Percentiles rank a stretch among this genome's conserved stretches.
Evolutionary conservation across 2,888 invertebrate species (phyloP).

Genomic region (Conchocele bisecta): DNA sequence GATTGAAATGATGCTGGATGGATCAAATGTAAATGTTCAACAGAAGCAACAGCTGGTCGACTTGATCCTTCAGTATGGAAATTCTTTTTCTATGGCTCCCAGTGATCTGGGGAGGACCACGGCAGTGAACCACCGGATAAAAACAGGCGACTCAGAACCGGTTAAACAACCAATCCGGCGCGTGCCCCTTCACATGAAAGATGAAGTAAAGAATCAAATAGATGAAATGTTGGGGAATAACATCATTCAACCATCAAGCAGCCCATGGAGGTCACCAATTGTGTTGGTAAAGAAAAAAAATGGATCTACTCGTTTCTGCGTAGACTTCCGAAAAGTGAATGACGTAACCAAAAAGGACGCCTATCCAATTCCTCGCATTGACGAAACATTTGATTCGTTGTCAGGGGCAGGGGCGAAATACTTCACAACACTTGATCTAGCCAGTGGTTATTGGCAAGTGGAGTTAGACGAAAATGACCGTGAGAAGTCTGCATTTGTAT

Average conservation of each 20-base stretch:
- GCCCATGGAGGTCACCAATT: not conserved
- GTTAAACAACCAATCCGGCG: slow-evolving; percentile 43
- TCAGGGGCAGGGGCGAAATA: slow-evolving; percentile 11
- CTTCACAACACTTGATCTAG: slow-evolving; percentile 2
- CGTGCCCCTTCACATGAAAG: slow-evolving; percentile 14
- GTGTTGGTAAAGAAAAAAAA: slow-evolving; percentile 10
- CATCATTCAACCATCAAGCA: not conserved
- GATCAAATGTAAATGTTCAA: no score
- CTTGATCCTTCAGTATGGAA: no score
- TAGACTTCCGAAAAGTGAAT: slow-evolving; percentile 1
- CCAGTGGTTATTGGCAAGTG: slow-evolving; percentile 12
- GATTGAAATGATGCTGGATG: no score
- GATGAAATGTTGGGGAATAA: slow-evolving; percentile 1
- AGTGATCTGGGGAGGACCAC: slow-evolving; percentile 37
- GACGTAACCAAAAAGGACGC: not conserved
- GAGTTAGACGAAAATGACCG: slow-evolving; percentile 1
- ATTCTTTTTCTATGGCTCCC: no score
- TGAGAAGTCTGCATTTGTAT: not conserved
- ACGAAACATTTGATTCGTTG: not conserved
- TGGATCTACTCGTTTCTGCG: not conserved
- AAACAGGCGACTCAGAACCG: slow-evolving; percentile 37
- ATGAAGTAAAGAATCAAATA: not conserved
- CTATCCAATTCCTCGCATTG: not conserved
- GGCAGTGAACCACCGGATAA: slow-evolving; percentile 32
- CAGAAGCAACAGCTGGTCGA: no score